Percentiles rank a stretch among this genome's conserved stretches.
These are phyloP conservation scores for Drosophila niveifrons DNA, from an alignment of 2,888 invertebrate genomes.

Conservation along the genomic window DNA sequence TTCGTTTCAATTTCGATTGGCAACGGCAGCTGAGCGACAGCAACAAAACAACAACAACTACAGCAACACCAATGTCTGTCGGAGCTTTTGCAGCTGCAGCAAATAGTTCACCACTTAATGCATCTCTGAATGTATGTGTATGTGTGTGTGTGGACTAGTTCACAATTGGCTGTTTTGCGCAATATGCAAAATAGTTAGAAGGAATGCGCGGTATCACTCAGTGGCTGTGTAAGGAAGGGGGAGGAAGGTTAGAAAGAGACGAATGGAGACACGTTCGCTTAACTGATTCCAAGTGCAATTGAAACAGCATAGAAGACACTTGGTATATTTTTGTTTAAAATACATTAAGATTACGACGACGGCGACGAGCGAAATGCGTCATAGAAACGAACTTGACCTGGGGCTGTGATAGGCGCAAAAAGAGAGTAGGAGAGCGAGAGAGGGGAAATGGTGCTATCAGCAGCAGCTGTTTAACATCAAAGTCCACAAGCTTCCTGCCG, in stretches of 20 bases:
- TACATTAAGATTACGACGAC: slow-evolving; percentile 27
- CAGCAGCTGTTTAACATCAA: slow-evolving; percentile 12
- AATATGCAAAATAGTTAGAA: slow-evolving; percentile 30
- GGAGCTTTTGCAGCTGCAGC: slow-evolving; percentile 32
- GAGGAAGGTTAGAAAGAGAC: neutral
- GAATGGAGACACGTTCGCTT: slow-evolving; percentile 15
- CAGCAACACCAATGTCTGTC: slow-evolving; percentile 1
- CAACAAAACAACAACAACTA: slow-evolving; percentile 1
- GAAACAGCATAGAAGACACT: slow-evolving; percentile 16
- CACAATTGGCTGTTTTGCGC: slow-evolving; percentile 38
- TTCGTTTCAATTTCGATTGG: slow-evolving; percentile 42
- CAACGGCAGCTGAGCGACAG: slow-evolving; percentile 21
- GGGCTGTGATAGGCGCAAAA: slow-evolving; percentile 15
- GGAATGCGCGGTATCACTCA: neutral
- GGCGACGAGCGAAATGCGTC: slow-evolving; percentile 46
- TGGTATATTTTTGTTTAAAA: slow-evolving; percentile 4
- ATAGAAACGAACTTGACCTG: slow-evolving; percentile 48
- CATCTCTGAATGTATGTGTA: neutral
- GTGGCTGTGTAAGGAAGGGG: neutral
- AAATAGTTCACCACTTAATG: slow-evolving; percentile 25
- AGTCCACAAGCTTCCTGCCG: slow-evolving; percentile 32
- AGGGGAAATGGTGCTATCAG: slow-evolving; percentile 21
- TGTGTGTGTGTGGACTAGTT: slow-evolving; percentile 25
- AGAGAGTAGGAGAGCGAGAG: neutral
- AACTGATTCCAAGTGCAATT: slow-evolving; percentile 63